phyloP scores from a whole-genome alignment of 2,888 invertebrate genomes.

The Balanococcus diminutus region DNA sequence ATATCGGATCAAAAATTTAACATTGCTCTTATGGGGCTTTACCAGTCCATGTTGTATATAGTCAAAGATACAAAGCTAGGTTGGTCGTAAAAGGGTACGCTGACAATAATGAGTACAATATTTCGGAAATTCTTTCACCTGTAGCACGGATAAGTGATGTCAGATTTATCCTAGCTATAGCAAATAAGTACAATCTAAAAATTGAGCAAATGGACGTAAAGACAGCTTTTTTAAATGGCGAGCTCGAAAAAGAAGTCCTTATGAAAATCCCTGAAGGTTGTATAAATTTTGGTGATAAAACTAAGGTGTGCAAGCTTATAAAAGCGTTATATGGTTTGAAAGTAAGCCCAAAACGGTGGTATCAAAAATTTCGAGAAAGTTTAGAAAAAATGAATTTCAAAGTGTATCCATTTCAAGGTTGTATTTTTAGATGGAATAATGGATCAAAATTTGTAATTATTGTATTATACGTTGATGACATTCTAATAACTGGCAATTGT shows the following conservation, averaged over 20 bases:
- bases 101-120: constrained; percentile 21
- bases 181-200: background rate
- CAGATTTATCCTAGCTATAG: constrained; percentile 33
- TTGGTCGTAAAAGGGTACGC: constrained; percentile 45
- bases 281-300: background rate
- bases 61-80: constrained; percentile 10
- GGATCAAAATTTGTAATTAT: background rate
- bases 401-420: background rate
- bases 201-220: constrained; percentile 45
- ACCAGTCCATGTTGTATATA: too few species aligned
- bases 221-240: constrained; percentile 51
- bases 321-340: constrained; percentile 54
- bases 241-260: constrained; percentile 28
- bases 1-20: too few species aligned
- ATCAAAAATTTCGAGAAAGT: too few species aligned
- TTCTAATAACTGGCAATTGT: background rate
- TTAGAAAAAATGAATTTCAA: too few species aligned
- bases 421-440: background rate
- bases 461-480: background rate
- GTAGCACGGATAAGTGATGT: constrained; percentile 40
- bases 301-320: background rate
- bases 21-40: too few species aligned
- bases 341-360: constrained; percentile 13
- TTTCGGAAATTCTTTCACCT: constrained; percentile 48
- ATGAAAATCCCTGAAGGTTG: constrained; percentile 50